Conservation (phyloP, 2,113 vertebrate species). For the Hyperoodon ampullatus region DNA sequence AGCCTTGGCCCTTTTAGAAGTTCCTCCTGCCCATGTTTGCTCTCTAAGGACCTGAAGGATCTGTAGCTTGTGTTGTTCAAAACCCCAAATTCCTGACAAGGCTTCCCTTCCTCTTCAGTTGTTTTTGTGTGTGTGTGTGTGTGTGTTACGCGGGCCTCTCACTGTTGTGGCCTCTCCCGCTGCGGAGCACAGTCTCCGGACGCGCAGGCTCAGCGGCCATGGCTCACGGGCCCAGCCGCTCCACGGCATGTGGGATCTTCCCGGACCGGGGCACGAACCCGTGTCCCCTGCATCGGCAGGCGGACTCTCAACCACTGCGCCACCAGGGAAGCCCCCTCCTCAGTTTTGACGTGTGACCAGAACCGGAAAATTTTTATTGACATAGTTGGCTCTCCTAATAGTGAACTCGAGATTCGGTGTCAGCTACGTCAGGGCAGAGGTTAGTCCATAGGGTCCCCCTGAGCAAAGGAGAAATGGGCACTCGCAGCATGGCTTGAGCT, state of each 20-base stretch:
- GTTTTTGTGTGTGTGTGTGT: too few relatives aligned
- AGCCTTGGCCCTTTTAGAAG: not conserved
- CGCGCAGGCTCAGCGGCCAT: too few relatives aligned
- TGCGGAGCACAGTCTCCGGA: too few relatives aligned
- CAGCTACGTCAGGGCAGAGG: not conserved
- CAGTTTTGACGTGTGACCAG: not conserved
- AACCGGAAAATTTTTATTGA: not conserved
- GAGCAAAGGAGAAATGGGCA: not conserved
- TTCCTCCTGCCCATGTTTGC: not conserved
- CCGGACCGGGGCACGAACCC: too few relatives aligned
- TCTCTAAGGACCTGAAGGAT: not conserved
- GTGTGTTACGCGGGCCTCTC: too few relatives aligned
- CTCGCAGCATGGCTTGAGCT: too few relatives aligned
- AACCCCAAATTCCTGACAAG: not conserved
- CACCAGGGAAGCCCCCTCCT: not conserved
- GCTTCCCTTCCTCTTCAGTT: not conserved
- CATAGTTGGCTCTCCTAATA: not conserved
- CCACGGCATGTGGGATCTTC: too few relatives aligned
- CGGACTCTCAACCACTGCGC: too few relatives aligned
- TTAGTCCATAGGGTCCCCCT: accelerated
- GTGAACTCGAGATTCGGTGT: not conserved
- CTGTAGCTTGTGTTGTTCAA: not conserved
- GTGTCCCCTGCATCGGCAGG: too few relatives aligned
- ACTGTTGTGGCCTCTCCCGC: too few relatives aligned
- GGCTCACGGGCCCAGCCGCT: too few relatives aligned